phyloP scores from a whole-genome alignment of 2,113 vertebrate genomes.

The Macquaria australasica region DNA sequence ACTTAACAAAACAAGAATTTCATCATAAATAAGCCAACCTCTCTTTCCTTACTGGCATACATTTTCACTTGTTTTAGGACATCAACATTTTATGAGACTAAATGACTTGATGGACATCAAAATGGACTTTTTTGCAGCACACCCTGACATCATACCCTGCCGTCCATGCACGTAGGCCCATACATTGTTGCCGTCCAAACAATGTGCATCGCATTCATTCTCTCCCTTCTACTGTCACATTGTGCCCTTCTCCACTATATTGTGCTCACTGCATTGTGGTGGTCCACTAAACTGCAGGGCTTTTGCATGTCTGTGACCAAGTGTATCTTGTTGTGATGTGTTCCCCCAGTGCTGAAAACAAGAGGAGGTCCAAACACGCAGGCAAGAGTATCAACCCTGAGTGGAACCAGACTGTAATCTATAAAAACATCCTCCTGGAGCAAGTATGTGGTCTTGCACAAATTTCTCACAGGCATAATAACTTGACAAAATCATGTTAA shows the following conservation, averaged over 20 bases:
- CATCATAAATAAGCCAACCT: not conserved
- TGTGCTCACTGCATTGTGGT: slow-evolving; percentile 43
- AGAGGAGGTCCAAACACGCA: slow-evolving; percentile 93
- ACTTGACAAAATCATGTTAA: not conserved
- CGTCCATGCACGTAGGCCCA: slow-evolving; percentile 64
- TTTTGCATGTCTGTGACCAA: slow-evolving; percentile 42
- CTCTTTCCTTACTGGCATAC: not conserved
- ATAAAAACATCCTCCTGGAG: slow-evolving; percentile 97
- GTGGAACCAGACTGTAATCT: slow-evolving; percentile 99
- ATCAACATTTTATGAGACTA: slow-evolving; percentile 3
- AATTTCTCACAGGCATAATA: not conserved
- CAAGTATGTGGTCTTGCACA: slow-evolving; percentile 85
- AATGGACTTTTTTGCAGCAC: slow-evolving; percentile 77
- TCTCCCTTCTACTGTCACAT: slow-evolving; percentile 53
- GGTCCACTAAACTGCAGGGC: slow-evolving; percentile 13
- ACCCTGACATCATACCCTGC: slow-evolving; percentile 55
- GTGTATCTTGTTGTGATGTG: slow-evolving; percentile 51
- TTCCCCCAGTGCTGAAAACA: slow-evolving; percentile 93
- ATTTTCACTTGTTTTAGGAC: slow-evolving; percentile 25
- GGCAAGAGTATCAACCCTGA: slow-evolving; percentile 97
- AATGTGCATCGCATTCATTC: slow-evolving; percentile 68
- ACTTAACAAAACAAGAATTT: not conserved
- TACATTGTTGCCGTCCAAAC: slow-evolving; percentile 60
- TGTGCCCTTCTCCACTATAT: slow-evolving; percentile 33
- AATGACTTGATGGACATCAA: slow-evolving; percentile 47